Base-by-base conservation (phyloP, 1,140 invertebrate genomes). In the Mycetomoellerius zeteki region DNA sequence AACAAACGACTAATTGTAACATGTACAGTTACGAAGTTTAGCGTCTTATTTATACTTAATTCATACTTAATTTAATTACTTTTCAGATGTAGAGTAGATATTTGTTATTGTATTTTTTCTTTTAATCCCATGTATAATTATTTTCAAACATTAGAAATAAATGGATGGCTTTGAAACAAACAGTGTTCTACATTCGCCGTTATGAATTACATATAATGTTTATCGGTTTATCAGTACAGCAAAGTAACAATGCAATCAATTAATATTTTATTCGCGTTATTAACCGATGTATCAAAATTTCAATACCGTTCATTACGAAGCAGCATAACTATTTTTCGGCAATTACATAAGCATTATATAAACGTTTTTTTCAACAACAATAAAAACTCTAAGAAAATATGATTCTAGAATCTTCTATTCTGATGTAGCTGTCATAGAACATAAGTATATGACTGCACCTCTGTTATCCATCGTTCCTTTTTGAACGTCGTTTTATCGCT, bases 401-500 rank as follows among this genome's bases (percentile, higher is more conserved):
- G 77, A 89, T 78, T 89, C 24, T 58, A 64, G 71, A 78, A 80
- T 60, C 67, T 87, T 78, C 30, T 54, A 62, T 69, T 19, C 76
- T 75, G 77, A 89, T 87, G 72, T 76, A 78, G 43, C 81, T 89
- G 77, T 87, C 85, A 78, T 89, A 60, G 72, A 86, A 60, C 67
- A 43, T 10, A 43, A 8, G 54, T 84, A 56, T 19, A 77, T 60
- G 50, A 86, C 21, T 54, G 62, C 54, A 24, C 43, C 12, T 65
- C 10, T 86, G 33, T 85, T 64, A 80, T 60, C 56, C 54, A 21
- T 3, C 14, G n/a, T 24, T 78, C 50, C 19, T 89, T 60, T 37
- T 58, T 27, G 21, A 72, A n/a, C 47, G 60, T 12, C 52, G 50
- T 89, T 89, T 89, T 81, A 85, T 67, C 47, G 82, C 80, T 12